Percentiles rank a stretch among this genome's conserved stretches.
Evolutionary conservation across 2,888 invertebrate species (phyloP).

Genomic region (Melangyna quadrimaculata): DNA sequence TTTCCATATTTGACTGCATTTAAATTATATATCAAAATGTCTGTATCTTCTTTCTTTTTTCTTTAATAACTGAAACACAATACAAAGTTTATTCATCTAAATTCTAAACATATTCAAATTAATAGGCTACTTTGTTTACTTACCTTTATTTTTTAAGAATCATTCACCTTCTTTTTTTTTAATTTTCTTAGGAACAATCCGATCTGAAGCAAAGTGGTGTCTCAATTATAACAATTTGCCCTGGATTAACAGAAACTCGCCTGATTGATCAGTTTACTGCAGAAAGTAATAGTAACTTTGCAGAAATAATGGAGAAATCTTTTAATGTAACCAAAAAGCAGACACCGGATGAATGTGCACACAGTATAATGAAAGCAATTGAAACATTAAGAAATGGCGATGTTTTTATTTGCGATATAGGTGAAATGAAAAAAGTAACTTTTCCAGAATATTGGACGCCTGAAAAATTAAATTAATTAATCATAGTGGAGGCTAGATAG

Average conservation of each 20-base stretch:
- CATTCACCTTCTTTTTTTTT: too few relatives aligned
- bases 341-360: constrained; percentile 70
- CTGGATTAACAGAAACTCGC: constrained; percentile 73
- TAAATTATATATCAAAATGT: too few relatives aligned
- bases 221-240: constrained; percentile 75
- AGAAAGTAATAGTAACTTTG: neutral
- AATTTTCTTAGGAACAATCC: constrained; percentile 59
- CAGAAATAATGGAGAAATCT: neutral
- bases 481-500: too few relatives aligned
- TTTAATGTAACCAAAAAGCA: neutral
- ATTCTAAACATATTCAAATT: too few relatives aligned
- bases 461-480: neutral
- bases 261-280: constrained; percentile 42
- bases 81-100: too few relatives aligned
- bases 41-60: too few relatives aligned
- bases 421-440: constrained; percentile 66
- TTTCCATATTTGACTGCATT: too few relatives aligned
- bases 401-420: constrained; percentile 73
- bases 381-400: constrained; percentile 73
- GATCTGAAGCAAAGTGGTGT: constrained; percentile 74
- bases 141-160: neutral
- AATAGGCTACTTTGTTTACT: too few relatives aligned
- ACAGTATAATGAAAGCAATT: constrained; percentile 71
- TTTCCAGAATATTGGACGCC: constrained; percentile 38
- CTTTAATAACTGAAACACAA: too few relatives aligned